These are phyloP conservation scores for Pelochelys cantorii DNA, from an alignment of 2,797 vertebrate species.

Conservation along the genomic window DNA sequence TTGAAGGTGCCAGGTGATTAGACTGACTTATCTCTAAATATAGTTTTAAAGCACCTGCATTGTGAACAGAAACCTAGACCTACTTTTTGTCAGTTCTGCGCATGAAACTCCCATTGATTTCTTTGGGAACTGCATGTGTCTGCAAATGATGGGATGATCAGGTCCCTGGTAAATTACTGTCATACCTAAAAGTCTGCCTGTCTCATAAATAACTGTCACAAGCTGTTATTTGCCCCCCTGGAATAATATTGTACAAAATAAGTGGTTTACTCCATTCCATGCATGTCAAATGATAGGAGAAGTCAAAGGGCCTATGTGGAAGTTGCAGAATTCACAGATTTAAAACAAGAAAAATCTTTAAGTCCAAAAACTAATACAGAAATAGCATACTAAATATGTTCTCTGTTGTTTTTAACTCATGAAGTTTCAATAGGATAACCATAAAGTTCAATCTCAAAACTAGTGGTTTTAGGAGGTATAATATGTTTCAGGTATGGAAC, in stretches of 20 bases:
- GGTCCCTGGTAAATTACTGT: background rate
- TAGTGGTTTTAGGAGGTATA: background rate
- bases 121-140: background rate
- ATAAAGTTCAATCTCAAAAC: background rate
- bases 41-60: background rate
- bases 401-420: background rate
- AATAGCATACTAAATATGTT: background rate
- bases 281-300: background rate
- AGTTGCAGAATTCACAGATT: background rate
- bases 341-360: background rate
- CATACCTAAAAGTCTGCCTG: background rate
- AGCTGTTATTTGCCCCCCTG: background rate
- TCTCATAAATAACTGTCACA: background rate
- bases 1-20: background rate
- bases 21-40: background rate
- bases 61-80: background rate
- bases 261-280: background rate
- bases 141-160: background rate
- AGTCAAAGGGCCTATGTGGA: background rate
- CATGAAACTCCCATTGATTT: background rate
- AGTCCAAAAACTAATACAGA: background rate
- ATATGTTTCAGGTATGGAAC: fast-evolving
- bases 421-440: background rate
- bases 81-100: background rate
- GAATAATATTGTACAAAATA: background rate